phyloP scores from a whole-genome alignment of 2,888 invertebrate genomes.

The Carcina quercana region DNA sequence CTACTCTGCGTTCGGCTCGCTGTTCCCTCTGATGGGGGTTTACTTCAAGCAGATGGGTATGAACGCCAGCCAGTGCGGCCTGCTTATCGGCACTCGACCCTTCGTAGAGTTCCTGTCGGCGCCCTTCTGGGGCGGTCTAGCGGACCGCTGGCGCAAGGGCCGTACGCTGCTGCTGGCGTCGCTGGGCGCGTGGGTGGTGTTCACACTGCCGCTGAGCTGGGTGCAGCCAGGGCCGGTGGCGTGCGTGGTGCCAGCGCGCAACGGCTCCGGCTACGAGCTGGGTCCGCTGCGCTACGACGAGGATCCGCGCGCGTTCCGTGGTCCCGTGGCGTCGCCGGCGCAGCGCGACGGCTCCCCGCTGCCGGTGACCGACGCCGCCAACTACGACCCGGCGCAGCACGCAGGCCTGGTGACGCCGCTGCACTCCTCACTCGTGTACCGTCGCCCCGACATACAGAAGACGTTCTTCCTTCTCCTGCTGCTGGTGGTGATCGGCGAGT shows the following conservation, averaged over 20 bases:
- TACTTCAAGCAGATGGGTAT: conserved; percentile 99
- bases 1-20: conserved; percentile 98
- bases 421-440: conserved; percentile 95
- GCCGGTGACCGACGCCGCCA: conserved; percentile 82
- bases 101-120: conserved; percentile 98
- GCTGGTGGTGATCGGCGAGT: conserved; percentile 96
- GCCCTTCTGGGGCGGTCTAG: conserved; percentile 98
- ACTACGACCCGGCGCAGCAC: conserved; percentile 82
- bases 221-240: conserved; percentile 94
- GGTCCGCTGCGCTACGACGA: conserved; percentile 73
- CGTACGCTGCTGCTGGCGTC: conserved; percentile 92
- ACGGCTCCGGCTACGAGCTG: conserved; percentile 76
- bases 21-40: conserved; percentile 98
- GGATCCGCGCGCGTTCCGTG: conserved; percentile 38
- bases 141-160: conserved; percentile 91
- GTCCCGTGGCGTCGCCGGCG: conserved; percentile 13
- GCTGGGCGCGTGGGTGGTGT: conserved; percentile 95
- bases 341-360: conserved; percentile 77
- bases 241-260: conserved; percentile 80
- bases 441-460: conserved; percentile 91
- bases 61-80: conserved; percentile 96
- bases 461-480: conserved; percentile 95
- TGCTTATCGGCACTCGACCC: conserved; percentile 95
- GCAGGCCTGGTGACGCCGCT: conserved; percentile 90
- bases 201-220: conserved; percentile 96